Evolutionary conservation across 1,140 invertebrate genomes (phyloP).

Genomic region (Euwallacea fornicatus): DNA sequence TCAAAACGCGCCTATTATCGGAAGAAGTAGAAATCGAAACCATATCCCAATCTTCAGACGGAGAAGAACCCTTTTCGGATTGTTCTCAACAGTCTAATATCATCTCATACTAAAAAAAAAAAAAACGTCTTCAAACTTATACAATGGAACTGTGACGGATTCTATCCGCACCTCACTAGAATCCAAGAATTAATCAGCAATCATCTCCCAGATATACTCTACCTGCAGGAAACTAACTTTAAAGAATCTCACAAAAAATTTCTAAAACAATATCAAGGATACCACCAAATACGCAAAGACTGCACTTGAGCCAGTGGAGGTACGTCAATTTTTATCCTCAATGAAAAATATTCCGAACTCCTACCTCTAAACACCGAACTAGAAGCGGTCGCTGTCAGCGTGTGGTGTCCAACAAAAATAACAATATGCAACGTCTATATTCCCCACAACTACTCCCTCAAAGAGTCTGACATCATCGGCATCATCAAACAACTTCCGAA

Average conservation of each 20-base stretch:
- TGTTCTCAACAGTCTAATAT: not conserved
- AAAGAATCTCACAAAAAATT: slow-evolving; percentile 10
- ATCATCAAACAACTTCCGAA: slow-evolving; percentile 30
- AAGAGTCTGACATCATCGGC: slow-evolving; percentile 13
- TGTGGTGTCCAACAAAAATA: slow-evolving; percentile 24
- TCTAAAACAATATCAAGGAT: slow-evolving; percentile 27
- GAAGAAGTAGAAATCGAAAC: not conserved
- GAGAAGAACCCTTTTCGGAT: not conserved
- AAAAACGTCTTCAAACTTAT: not conserved
- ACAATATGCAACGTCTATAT: slow-evolving; percentile 36
- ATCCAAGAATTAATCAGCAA: slow-evolving; percentile 12
- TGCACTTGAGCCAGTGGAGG: slow-evolving; percentile 8
- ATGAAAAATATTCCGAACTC: slow-evolving; percentile 6
- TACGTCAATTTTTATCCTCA: not conserved
- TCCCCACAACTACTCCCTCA: not conserved
- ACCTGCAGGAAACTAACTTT: slow-evolving; percentile 22
- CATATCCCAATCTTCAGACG: not conserved
- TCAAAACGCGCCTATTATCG: not conserved
- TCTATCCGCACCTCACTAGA: slow-evolving; percentile 21
- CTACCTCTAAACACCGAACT: slow-evolving; percentile 14
- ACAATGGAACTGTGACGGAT: slow-evolving; percentile 24
- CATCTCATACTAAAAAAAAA: not conserved
- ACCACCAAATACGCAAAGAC: slow-evolving; percentile 14
- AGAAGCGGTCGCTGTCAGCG: slow-evolving; percentile 13
- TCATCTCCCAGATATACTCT: slow-evolving; percentile 3